A percentile compares a stretch with the other conserved stretches of the same genome.
Evolutionary conservation across 2,888 invertebrate genomes (phyloP).

Genomic region (Nomada goodeniana): DNA sequence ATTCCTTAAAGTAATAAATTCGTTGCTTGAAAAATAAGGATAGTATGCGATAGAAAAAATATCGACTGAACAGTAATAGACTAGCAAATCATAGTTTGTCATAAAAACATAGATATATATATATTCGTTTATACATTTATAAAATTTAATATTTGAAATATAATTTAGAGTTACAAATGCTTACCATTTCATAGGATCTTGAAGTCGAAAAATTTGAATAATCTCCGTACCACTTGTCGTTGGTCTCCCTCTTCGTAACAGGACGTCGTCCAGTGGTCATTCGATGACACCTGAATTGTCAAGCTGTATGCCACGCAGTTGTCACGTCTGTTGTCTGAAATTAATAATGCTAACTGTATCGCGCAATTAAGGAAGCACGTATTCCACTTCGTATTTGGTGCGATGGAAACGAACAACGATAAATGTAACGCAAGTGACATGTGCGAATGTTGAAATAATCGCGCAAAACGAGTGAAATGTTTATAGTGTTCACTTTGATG

Average conservation of each 20-base stretch:
- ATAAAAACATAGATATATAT: background rate
- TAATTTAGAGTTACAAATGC: background rate
- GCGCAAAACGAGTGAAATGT: conserved; percentile 43
- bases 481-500: conserved; percentile 50
- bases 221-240: conserved; percentile 33
- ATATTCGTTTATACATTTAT: background rate
- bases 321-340: background rate
- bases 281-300: conserved; percentile 55
- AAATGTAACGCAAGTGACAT: conserved; percentile 41
- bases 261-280: conserved; percentile 46
- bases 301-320: conserved; percentile 52
- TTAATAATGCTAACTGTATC: background rate
- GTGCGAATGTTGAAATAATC: conserved; percentile 38
- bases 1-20: background rate
- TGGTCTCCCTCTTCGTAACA: conserved; percentile 39
- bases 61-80: conserved; percentile 1
- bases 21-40: background rate
- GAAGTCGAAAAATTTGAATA: conserved; percentile 42
- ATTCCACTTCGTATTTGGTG: background rate
- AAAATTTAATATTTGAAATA: background rate
- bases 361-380: background rate
- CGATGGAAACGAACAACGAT: conserved; percentile 30
- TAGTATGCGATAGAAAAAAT: conserved; percentile 15
- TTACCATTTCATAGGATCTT: conserved; percentile 6
- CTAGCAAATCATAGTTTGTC: conserved; percentile 5